Conservation (phyloP, 2,797 vertebrate genomes). For the Anniella stebbinsi region DNA sequence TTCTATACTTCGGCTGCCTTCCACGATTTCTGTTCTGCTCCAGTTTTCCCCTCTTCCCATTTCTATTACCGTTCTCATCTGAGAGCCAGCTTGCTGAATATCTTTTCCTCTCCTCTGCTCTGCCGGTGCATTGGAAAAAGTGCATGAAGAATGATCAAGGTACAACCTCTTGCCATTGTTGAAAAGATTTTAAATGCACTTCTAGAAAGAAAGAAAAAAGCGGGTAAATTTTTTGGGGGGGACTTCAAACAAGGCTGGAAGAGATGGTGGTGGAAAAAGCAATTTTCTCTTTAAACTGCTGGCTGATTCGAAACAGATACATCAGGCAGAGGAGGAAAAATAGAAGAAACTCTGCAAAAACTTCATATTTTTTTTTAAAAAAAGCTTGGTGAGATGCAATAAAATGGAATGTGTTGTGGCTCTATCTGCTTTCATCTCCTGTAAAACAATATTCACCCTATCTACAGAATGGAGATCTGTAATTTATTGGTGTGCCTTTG, state of each 20-base stretch:
- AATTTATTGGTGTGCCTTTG: slow-evolving; percentile 47
- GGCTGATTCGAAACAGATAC: slow-evolving; percentile 67
- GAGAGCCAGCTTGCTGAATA: background rate
- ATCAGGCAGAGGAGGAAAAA: slow-evolving; percentile 57
- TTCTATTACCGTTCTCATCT: slow-evolving; percentile 15
- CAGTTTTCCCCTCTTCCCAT: background rate
- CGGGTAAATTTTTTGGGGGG: background rate
- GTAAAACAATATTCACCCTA: slow-evolving; percentile 63
- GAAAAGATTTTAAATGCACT: slow-evolving; percentile 40
- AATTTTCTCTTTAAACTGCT: slow-evolving; percentile 73
- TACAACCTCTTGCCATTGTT: slow-evolving; percentile 41
- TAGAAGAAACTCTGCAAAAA: slow-evolving; percentile 58
- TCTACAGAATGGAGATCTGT: slow-evolving; percentile 29
- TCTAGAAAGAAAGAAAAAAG: slow-evolving; percentile 37
- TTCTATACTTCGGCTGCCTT: background rate
- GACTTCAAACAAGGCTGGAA: slow-evolving; percentile 33
- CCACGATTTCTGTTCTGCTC: background rate
- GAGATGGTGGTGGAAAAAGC: slow-evolving; percentile 55
- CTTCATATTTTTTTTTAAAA: slow-evolving; percentile 34
- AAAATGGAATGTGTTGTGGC: slow-evolving; percentile 50
- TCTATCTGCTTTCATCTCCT: slow-evolving; percentile 58
- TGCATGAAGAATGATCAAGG: slow-evolving; percentile 54
- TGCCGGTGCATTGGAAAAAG: slow-evolving; percentile 29
- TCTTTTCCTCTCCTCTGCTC: slow-evolving; percentile 21
- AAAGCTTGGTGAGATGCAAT: slow-evolving; percentile 36